These are phyloP conservation scores for Papilio polyxenes DNA, from an alignment of 1,140 invertebrate species.

Conservation along the genomic window DNA sequence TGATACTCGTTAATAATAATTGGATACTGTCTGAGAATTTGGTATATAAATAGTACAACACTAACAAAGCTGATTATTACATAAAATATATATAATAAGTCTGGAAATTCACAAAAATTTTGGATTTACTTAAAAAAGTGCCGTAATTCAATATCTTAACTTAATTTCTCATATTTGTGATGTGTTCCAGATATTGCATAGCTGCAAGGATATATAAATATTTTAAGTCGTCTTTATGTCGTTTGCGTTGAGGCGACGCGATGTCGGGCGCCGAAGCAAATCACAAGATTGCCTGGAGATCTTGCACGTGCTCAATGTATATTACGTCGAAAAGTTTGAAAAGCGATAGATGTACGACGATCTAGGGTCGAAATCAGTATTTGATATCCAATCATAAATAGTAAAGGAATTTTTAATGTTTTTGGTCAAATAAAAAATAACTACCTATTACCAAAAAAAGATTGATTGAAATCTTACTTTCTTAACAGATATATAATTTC, in stretches of 20 bases:
- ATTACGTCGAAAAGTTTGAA: background rate
- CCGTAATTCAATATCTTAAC: background rate
- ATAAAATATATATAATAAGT: background rate
- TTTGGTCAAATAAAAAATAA: no score
- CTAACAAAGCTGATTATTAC: background rate
- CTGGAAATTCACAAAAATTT: background rate
- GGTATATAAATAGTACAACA: background rate
- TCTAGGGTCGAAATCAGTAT: background rate
- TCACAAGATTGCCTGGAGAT: background rate
- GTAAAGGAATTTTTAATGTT: no score
- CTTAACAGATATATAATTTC: background rate
- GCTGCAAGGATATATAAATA: conserved; percentile 14
- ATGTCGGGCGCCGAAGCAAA: conserved; percentile 13
- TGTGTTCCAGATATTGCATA: background rate
- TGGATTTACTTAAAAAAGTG: background rate
- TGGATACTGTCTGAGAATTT: background rate
- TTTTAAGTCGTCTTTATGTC: background rate
- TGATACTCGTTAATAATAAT: background rate
- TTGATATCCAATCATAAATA: background rate
- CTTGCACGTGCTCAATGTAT: background rate
- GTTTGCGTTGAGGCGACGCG: conserved; percentile 19
- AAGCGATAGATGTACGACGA: background rate
- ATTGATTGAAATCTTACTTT: background rate
- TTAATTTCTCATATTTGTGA: background rate
- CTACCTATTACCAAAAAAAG: no score